Base-by-base conservation (phyloP, 2,888 invertebrate genomes). In the Pristionchus maxplancki region DNA sequence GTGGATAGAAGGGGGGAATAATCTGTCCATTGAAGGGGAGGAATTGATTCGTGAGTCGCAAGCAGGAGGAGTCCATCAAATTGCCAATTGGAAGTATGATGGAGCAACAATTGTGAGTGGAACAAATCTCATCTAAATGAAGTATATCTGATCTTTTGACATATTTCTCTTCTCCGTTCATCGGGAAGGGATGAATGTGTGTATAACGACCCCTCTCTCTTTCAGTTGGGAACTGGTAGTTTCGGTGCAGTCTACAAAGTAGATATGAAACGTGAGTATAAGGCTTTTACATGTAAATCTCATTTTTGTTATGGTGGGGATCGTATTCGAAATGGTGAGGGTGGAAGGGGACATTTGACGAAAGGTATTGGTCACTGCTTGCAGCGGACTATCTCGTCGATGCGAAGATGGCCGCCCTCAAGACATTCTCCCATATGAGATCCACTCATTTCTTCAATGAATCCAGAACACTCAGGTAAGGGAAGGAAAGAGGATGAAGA, bases 381-480 rank as follows among this genome's bases (percentile, higher is more conserved):
- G 31, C 53, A 83, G 82, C 53, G 5, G 82, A 83, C 6, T 83
- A 53, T 31, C 82, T 83, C 17, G n/a, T 83, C 20, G 53, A 83
- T 13, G 24, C 15, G 20, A 50, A 83, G 44, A n/a, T 44, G 34
- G 82, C 53, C 20, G 82, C 82, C 11, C 53, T 83, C 28, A 83
- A 83, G 82, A 83, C 82, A 24, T 83, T 83, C 53, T n/a, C 20
- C 20, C 53, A 53, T 31, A 50, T 50, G 53, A 83, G 24, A 34
- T 83, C 82, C 24, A 53, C 82, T 11, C 82, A 83, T n/a, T 83
- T 83, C 82, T 83, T 83, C 82, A 83, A 83, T 53, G 82, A 83
- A 53, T 53, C 37, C 13, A 83, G 82, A n/a, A 83, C 82, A 20
- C 53, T 83, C 53, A 83, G 31, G 82, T 83, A 20, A 34, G 37